Evolutionary conservation across 2,888 invertebrate genomes (phyloP), one percentile per base, ranked within the genome.

Genomic region (Cylindroiulus punctatus): DNA sequence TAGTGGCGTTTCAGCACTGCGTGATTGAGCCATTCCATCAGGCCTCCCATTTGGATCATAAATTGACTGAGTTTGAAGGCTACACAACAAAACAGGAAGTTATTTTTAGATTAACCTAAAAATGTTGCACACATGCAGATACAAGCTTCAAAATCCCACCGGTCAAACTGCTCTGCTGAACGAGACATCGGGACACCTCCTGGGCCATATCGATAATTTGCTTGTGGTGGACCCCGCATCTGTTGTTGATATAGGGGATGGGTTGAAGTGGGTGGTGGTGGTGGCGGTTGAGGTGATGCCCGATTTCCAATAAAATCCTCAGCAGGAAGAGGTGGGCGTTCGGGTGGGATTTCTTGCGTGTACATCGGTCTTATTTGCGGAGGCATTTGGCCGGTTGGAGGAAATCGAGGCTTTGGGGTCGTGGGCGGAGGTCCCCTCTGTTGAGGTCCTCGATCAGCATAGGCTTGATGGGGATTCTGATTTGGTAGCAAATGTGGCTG

Each of bases 231-330:
- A 22, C 32, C 36, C 10, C 81, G 86, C 19, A 30, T 82, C 85
- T 76, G 76, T n/a, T 76, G 81, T 40, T 89, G 88, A 32, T 90
- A 94, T 76, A 95, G 91, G 0, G 95, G 95, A 91, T 95, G 94
- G 14, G 95, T 94, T 30, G 93, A 93, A 0, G 94, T 93, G 8
- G 94, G 95, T 0, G 95, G 94, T 22, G 94, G 92, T 0, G 95
- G 95, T 0, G 95, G 95, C 0, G 93, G 92, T 26, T 92, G 92
- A 14, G 90, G 89, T 87, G 91, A 92, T 47, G 91, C 91, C 14
- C 89, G 89, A 76, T 90, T 82, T 42, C 81, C 82, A 19, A 86
- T 30, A 36, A 86, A 85, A 3, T 87, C 87, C 81, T 88, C 91
- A 76, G 91, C 92, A 0, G 92, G 90, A 10, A 91, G 89, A 0